phyloP scores from a whole-genome alignment of 1,140 invertebrate species.

The Maniola jurtina region DNA sequence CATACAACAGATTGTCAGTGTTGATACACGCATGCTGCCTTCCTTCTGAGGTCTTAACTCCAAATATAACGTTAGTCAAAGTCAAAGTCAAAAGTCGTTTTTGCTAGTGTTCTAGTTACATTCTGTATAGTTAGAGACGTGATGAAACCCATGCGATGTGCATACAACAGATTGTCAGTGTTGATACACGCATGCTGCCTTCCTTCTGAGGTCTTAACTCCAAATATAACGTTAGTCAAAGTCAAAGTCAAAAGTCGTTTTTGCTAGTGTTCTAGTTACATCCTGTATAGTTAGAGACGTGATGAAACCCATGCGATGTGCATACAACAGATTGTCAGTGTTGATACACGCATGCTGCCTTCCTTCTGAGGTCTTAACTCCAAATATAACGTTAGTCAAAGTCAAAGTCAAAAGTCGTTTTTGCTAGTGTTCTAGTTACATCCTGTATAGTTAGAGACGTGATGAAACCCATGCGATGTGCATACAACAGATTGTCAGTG shows the following conservation, averaged over 20 bases:
- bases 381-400: no score
- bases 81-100: no score
- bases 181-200: conserved; percentile 66
- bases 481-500: no score
- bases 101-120: no score
- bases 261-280: no score
- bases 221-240: no score
- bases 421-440: no score
- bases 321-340: conserved; percentile 41
- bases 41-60: conserved; percentile 37
- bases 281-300: conserved; percentile 5
- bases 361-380: conserved; percentile 37
- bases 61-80: no score
- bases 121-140: conserved; percentile 5
- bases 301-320: conserved; percentile 51
- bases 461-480: no score
- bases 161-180: conserved; percentile 41
- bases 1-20: conserved; percentile 41
- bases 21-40: conserved; percentile 66
- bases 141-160: conserved; percentile 51
- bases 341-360: conserved; percentile 66
- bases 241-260: no score
- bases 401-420: no score
- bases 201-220: conserved; percentile 37
- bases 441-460: no score